Conservation (phyloP, 2,888 invertebrate genomes). For the Fragum fragum region DNA sequence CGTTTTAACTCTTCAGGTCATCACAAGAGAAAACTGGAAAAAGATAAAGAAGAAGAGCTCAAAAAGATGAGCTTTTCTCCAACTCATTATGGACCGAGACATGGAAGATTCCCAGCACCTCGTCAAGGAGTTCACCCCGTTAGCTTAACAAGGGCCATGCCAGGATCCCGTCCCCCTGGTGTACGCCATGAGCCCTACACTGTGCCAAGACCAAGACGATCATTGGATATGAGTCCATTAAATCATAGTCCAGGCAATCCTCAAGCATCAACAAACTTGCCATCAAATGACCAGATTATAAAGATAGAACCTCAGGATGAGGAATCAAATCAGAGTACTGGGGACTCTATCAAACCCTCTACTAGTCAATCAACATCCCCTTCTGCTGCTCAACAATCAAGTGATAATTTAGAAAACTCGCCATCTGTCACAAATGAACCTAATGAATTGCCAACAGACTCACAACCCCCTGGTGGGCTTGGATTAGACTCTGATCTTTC, state of each 20-base stretch:
- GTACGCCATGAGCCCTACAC: slow-evolving; percentile 31
- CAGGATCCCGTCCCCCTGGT: not conserved
- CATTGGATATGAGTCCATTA: slow-evolving; percentile 13
- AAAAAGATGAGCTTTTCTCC: not conserved
- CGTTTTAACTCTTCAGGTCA: slow-evolving; percentile 22
- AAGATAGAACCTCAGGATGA: slow-evolving; percentile 53
- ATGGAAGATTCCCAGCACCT: slow-evolving; percentile 31
- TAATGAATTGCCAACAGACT: slow-evolving; percentile 26
- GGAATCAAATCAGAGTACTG: slow-evolving; percentile 38
- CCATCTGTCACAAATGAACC: slow-evolving; percentile 38
- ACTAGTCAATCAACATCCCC: slow-evolving; percentile 40
- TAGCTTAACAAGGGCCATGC: slow-evolving; percentile 21
- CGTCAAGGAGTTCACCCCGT: slow-evolving; percentile 44
- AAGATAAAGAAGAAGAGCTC: slow-evolving; percentile 17
- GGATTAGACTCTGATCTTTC: slow-evolving; percentile 53
- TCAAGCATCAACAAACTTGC: not conserved
- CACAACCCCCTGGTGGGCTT: slow-evolving; percentile 45
- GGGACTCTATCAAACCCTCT: slow-evolving; percentile 14
- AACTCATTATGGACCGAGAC: not conserved
- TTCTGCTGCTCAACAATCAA: slow-evolving; percentile 9
- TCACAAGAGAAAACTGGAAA: slow-evolving; percentile 36
- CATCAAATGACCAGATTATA: slow-evolving; percentile 32
- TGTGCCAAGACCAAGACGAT: slow-evolving; percentile 7
- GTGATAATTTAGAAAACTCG: slow-evolving; percentile 31
- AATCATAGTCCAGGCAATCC: not conserved